These are phyloP conservation scores for Camelus dromedarius DNA, from an alignment of 2,113 vertebrate species.

Conservation along the genomic window DNA sequence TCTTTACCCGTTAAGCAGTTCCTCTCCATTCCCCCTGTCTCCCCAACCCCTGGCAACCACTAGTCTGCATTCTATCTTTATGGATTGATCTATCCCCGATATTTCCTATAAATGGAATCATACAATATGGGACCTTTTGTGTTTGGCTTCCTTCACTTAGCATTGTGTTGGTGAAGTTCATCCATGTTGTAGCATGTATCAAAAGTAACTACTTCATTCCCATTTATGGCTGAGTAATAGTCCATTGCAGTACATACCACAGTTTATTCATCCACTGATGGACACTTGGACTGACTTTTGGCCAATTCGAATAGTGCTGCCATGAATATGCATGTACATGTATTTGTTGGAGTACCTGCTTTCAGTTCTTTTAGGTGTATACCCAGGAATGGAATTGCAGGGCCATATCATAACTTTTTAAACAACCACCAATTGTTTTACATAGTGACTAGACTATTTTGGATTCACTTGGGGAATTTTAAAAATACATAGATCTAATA, in stretches of 20 bases:
- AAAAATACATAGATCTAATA: not conserved
- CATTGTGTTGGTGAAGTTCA: not conserved
- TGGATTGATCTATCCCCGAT: not conserved
- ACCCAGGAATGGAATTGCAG: too few relatives aligned
- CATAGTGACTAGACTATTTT: not conserved
- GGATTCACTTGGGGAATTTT: not conserved
- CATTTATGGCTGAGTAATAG: not conserved
- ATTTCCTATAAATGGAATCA: not conserved
- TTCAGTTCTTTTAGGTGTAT: not conserved
- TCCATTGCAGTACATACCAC: not conserved
- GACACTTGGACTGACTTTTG: not conserved
- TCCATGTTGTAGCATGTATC: not conserved
- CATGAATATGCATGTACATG: not conserved
- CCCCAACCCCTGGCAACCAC: not conserved
- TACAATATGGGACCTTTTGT: not conserved
- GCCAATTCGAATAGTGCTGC: not conserved
- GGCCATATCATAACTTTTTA: not conserved
- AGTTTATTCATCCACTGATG: not conserved
- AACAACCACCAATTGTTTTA: not conserved
- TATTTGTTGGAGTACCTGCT: not conserved
- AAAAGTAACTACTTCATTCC: not conserved
- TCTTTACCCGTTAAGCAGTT: not conserved
- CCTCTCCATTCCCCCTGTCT: not conserved
- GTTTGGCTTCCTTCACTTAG: constrained; percentile 34
- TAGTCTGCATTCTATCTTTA: not conserved